A percentile compares a stretch with the other conserved stretches of the same genome.
Conservation (phyloP, 2,888 invertebrate species). For the Apocheima hispidaria region DNA sequence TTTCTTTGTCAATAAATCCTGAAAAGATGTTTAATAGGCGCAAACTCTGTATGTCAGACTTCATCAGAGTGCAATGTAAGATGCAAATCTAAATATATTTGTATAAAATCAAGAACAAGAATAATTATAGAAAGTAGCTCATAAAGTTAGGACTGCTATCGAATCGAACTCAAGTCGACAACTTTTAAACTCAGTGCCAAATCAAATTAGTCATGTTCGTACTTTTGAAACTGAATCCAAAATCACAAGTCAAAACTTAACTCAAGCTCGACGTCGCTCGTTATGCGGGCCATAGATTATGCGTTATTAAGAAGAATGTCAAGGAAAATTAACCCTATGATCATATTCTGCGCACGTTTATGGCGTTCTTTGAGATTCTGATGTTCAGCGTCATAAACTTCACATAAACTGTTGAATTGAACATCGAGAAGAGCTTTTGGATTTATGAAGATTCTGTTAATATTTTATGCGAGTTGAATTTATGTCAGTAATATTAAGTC, state of each 20-base stretch:
- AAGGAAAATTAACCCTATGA: conserved; percentile 20
- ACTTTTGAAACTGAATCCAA: neutral
- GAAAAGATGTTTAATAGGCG: too few species aligned
- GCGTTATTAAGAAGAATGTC: conserved; percentile 12
- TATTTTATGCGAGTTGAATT: conserved; percentile 27
- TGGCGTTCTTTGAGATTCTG: conserved; percentile 23
- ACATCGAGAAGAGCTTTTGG: conserved; percentile 16
- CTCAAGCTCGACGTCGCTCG: neutral
- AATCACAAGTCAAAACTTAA: neutral
- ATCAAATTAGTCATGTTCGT: neutral
- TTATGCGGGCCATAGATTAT: conserved; percentile 3
- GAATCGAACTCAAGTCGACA: too few species aligned
- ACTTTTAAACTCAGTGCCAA: too few species aligned
- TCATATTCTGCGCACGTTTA: conserved; percentile 20
- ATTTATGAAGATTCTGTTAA: conserved; percentile 25
- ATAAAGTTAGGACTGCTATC: too few species aligned
- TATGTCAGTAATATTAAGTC: conserved; percentile 24
- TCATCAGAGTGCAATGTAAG: too few species aligned
- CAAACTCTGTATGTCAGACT: too few species aligned
- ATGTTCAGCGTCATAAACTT: conserved; percentile 17
- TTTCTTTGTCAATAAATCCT: too few species aligned
- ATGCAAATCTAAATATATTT: too few species aligned
- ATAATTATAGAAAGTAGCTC: too few species aligned
- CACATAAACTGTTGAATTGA: conserved; percentile 27
- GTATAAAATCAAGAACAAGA: too few species aligned